These are phyloP conservation scores for Stenurella melanura DNA, from an alignment of 2,888 invertebrate species.

Conservation along the genomic window DNA sequence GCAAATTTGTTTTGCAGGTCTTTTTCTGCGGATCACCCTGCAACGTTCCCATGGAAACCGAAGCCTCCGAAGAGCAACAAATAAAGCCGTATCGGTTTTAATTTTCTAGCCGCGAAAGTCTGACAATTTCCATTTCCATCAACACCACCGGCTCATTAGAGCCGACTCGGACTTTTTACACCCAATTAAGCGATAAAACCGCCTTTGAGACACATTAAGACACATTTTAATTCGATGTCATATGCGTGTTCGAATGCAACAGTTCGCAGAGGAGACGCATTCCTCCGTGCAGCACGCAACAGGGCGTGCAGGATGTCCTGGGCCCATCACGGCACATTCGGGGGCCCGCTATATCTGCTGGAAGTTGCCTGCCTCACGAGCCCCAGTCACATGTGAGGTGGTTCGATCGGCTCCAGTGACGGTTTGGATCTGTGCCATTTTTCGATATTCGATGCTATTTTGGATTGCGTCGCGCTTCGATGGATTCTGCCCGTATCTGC, in stretches of 20 bases:
- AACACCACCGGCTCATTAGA: constrained; percentile 9
- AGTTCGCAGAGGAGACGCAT: constrained; percentile 66
- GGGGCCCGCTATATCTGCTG: constrained; percentile 65
- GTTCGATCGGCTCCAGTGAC: constrained; percentile 32
- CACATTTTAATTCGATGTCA: constrained; percentile 59
- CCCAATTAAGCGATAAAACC: constrained; percentile 56
- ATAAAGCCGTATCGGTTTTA: not conserved
- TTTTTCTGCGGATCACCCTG: not conserved
- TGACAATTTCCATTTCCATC: constrained; percentile 8
- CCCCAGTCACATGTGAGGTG: constrained; percentile 45
- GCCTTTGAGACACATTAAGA: constrained; percentile 55
- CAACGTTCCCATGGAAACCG: not conserved
- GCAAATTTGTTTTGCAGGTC: too few relatives aligned
- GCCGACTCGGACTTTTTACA: constrained; percentile 14
- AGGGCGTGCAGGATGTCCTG: constrained; percentile 68
- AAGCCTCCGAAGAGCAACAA: not conserved
- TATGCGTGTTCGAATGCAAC: constrained; percentile 61
- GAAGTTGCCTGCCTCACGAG: constrained; percentile 53
- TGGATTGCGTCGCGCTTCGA: constrained; percentile 1
- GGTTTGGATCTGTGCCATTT: constrained; percentile 16
- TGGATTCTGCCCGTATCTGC: not conserved
- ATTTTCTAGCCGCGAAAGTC: not conserved
- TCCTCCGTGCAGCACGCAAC: constrained; percentile 69
- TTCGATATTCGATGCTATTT: not conserved
- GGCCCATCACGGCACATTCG: constrained; percentile 69